Base-by-base conservation (phyloP, 2,888 invertebrate species). In the Drosophila atripex region DNA sequence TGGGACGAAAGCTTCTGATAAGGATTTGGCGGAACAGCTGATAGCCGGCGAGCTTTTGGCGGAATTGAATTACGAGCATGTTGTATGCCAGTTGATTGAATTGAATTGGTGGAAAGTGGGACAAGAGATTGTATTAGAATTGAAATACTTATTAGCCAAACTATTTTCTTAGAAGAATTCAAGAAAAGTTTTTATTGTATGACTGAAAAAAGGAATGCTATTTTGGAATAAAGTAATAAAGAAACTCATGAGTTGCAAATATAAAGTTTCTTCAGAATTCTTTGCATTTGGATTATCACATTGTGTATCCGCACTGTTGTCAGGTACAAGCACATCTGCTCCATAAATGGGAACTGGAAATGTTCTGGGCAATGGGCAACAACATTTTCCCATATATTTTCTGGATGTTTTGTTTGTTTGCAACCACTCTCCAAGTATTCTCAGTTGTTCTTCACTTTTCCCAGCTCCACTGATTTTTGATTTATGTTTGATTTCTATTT, bases 401-500 rank as follows among this genome's bases (percentile, higher is more conserved):
- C 14, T 30, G 23, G 38, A 12, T 46, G 11, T 25, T 65, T 16
- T 65, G 64, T 64, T 52, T 38, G 38, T 64, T 68, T 49, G 6
- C 35, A 43, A 14, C 5, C 32, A 21, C 11, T 16, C 52, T 25
- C 9, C 16, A 18, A n/a, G 18, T 1, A 21, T 18, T 28, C 52
- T 32, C 30, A 18, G 21, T 50, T 73, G 58, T 86, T 50, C 55
- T 54, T 58, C 46, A 71, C 74, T 70, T 84, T 58, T 58, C 71
- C 52, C 64, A 55, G 63, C 78, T 61, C 75, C 78, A 73, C 78
- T 87, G 82, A 87, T 82, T 82, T 85, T 71, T 53, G 72, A 85
- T 78, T 80, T 87, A 76, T 71, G 72, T 85, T 82, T 76, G 82
- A 74, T 71, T 65, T 85, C 70, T 80, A 59, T 82, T 86, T 84